Percentiles rank a stretch among this genome's conserved stretches.
Evolutionary conservation across 2,888 invertebrate genomes (phyloP).

Genomic region (Idaea biselata): DNA sequence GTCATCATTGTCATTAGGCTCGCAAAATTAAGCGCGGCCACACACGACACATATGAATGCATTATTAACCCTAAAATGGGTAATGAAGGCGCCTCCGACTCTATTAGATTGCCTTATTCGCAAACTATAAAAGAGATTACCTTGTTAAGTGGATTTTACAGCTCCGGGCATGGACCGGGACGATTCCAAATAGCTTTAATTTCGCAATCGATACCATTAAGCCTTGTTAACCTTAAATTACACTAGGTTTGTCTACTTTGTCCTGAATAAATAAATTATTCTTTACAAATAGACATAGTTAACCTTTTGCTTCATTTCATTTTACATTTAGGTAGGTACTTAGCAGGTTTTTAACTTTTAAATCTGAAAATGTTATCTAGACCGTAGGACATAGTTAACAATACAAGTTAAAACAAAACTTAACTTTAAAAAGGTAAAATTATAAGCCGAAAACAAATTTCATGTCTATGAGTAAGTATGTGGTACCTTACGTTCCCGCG

Average conservation of each 20-base stretch:
- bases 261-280: background rate
- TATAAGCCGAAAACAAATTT: too few species aligned
- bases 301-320: background rate
- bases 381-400: too few species aligned
- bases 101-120: conserved; percentile 24
- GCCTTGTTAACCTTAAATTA: conserved; percentile 8
- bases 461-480: too few species aligned
- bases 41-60: conserved; percentile 23
- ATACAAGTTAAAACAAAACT: too few species aligned
- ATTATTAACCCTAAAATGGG: conserved; percentile 25
- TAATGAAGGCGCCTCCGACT: conserved; percentile 28
- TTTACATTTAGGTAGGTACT: background rate
- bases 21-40: conserved; percentile 35
- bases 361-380: too few species aligned
- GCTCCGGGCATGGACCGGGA: conserved; percentile 27
- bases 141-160: conserved; percentile 27
- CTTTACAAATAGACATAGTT: background rate
- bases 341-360: too few species aligned
- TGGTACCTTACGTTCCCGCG: too few species aligned
- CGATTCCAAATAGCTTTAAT: conserved; percentile 25
- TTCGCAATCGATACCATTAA: conserved; percentile 25
- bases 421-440: too few species aligned
- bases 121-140: conserved; percentile 25
- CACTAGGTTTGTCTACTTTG: background rate
- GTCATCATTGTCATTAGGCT: conserved; percentile 50